Evolutionary conservation across 2,113 vertebrate species (phyloP), one percentile per base, ranked within the genome.

Genomic region (Merops nubicus): DNA sequence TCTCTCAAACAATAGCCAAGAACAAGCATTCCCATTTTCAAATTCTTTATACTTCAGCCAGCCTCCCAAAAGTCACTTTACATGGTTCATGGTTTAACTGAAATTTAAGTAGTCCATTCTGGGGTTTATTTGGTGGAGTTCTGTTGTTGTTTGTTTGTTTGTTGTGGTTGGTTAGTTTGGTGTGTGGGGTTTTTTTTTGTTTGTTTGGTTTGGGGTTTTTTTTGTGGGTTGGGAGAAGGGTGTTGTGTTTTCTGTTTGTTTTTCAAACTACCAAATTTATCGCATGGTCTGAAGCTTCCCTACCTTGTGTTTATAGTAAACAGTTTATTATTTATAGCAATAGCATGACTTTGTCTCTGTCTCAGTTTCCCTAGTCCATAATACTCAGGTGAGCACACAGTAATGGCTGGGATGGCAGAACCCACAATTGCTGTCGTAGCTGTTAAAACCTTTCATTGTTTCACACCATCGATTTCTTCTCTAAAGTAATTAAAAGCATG

Each of bases 61-160:
- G 64, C 33, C 83, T 95, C 94, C 80, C 80, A 67, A 73, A 93
- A 93, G 79, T 74, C 91, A 77, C 64, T 67, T 95, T 69, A 63
- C 36, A 63, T 20, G 51, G 51, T 40, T 88, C 47, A 82, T 19
- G 45, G 36, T 65, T 95, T 93, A 95, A 92, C 10, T 54, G 64
- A 59, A 76, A 33, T 90, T 94, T 88, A 36, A 75, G 12, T 54
- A 43, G 84, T 95, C 72, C 33, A 63, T 77, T 70, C 50, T 33
- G 67, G 28, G 28, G 20, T 29, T 38, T 40, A n/a, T n/a, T n/a
- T n/a, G n/a, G n/a, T n/a, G n/a, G n/a, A n/a, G n/a, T n/a, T n/a
- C n/a, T n/a, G n/a, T 40, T 23, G 65, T 77, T 86, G 64, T 43
- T 33, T 42, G 28, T 25, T 6, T 29, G 13, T 15, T n/a, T 47